A percentile compares a stretch with the other conserved stretches of the same genome.
phyloP scores from a whole-genome alignment of 2,888 invertebrate species.

The Cryptus viduatorius region DNA sequence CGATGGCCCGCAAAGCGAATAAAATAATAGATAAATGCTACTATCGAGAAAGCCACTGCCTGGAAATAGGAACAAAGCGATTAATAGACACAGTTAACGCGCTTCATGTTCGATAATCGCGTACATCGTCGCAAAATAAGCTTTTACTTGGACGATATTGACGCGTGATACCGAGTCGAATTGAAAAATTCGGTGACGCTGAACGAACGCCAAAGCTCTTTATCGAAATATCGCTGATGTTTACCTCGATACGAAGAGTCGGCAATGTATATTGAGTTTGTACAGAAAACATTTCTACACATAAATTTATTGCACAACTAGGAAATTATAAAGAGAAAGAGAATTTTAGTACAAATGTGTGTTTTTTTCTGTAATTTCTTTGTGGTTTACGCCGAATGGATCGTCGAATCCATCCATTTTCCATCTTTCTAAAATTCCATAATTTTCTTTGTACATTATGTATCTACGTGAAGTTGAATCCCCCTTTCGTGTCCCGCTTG shows the following conservation, averaged over 20 bases:
- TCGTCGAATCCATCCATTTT: neutral
- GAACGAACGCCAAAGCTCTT: too few species aligned
- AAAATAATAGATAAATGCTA: neutral
- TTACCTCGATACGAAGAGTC: too few species aligned
- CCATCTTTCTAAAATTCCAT: neutral
- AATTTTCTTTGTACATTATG: neutral
- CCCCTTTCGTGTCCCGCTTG: neutral
- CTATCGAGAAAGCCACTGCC: neutral
- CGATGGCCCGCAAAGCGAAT: neutral
- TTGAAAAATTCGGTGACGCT: too few species aligned
- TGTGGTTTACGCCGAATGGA: neutral
- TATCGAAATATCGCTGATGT: too few species aligned
- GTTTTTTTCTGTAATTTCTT: too few species aligned
- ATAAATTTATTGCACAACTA: slow-evolving; percentile 6
- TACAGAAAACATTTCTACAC: neutral
- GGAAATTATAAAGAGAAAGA: neutral
- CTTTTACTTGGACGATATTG: too few species aligned
- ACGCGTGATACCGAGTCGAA: too few species aligned
- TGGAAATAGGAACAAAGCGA: neutral
- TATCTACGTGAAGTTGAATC: neutral
- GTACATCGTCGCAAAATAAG: too few species aligned
- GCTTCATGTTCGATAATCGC: too few species aligned
- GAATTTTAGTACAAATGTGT: slow-evolving; percentile 6
- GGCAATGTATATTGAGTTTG: neutral
- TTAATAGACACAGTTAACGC: neutral